A percentile compares a stretch with the other conserved stretches of the same genome.
Evolutionary conservation across 2,888 invertebrate species (phyloP).

Genomic region (Timema cristinae): DNA sequence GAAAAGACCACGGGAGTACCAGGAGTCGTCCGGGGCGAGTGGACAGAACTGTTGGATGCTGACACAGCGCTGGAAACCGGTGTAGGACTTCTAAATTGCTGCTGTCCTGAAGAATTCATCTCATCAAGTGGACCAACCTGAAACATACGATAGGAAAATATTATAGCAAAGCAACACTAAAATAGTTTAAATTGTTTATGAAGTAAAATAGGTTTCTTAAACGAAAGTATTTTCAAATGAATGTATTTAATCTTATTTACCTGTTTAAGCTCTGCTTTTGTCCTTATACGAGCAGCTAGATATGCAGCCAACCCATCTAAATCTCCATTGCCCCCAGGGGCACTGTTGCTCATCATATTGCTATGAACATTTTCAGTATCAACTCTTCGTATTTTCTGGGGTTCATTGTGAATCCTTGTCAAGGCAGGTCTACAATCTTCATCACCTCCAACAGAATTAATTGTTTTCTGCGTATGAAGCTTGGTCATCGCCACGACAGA

Average conservation of each 20-base stretch:
- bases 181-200: no score
- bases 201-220: no score
- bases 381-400: neutral
- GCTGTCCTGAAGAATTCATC: slow-evolving; percentile 24
- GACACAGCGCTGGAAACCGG: slow-evolving; percentile 27
- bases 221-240: no score
- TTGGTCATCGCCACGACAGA: slow-evolving; percentile 15
- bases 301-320: slow-evolving; percentile 57
- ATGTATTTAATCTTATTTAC: slow-evolving; percentile 32
- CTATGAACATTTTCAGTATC: neutral
- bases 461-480: slow-evolving; percentile 24
- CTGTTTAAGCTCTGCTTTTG: slow-evolving; percentile 78
- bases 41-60: slow-evolving; percentile 26
- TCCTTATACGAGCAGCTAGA: slow-evolving; percentile 69
- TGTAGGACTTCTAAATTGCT: slow-evolving; percentile 27
- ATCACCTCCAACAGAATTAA: slow-evolving; percentile 20
- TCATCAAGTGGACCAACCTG: slow-evolving; percentile 35
- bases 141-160: slow-evolving; percentile 22
- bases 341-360: slow-evolving; percentile 34
- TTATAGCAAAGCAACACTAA: no score
- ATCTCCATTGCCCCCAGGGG: slow-evolving; percentile 30
- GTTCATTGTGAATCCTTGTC: neutral
- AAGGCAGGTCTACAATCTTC: neutral
- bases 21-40: slow-evolving; percentile 27
- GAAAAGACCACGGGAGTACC: slow-evolving; percentile 29